phyloP scores from a whole-genome alignment of 2,113 vertebrate species.

The Varanus salvator region DNA sequence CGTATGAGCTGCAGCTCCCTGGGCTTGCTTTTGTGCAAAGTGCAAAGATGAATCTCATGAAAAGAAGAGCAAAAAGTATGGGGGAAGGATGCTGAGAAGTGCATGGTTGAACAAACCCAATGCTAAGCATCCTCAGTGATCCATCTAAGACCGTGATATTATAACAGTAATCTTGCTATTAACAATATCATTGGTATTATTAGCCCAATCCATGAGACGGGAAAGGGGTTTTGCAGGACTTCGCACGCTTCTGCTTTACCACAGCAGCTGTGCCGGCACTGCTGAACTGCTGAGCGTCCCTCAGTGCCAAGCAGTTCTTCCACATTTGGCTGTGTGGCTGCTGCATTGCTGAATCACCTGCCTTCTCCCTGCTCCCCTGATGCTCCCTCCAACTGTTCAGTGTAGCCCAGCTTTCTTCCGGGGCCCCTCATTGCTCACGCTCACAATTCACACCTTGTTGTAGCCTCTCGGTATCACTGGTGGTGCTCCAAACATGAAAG shows the following conservation, averaged over 20 bases:
- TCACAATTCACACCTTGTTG: background rate
- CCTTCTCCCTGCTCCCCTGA: background rate
- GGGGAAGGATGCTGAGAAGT: background rate
- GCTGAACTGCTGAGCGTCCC: background rate
- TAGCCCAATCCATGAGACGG: background rate
- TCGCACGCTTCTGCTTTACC: background rate
- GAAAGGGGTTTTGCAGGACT: background rate
- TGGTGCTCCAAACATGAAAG: background rate
- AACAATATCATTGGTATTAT: background rate
- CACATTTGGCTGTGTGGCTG: background rate
- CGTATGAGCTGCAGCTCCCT: background rate
- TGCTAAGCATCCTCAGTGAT: background rate
- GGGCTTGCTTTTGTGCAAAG: background rate
- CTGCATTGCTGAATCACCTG: background rate
- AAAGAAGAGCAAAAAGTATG: background rate
- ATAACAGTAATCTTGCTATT: background rate
- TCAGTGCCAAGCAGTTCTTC: background rate
- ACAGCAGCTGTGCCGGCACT: background rate
- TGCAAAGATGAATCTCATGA: background rate
- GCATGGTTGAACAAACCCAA: background rate
- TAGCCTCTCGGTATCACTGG: background rate
- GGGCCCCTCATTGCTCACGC: background rate
- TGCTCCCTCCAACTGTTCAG: background rate
- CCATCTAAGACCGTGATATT: background rate
- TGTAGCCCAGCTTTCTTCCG: background rate